Evolutionary conservation across 2,888 invertebrate species (phyloP), one percentile per base, ranked within the genome.

Genomic region (Priocnemis perturbator): DNA sequence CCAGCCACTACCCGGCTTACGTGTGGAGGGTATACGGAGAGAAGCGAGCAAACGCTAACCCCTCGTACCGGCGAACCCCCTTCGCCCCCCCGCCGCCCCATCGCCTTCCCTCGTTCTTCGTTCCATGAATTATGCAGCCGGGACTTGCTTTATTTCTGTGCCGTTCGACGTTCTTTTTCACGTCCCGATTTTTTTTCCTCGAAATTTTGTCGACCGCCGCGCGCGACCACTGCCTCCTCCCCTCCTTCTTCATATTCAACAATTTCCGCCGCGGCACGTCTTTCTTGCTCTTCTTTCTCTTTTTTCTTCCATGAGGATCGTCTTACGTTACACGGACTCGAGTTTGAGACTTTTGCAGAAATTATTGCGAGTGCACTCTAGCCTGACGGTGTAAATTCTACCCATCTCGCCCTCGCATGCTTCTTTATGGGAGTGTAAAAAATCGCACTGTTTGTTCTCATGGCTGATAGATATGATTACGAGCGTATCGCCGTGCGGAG

Each of bases 121-220:
- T 58, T 69, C 74, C 78, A 83, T 85, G 83, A 85, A 85, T 85
- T 84, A 84, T 81, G 80, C 76, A 80, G 75, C 69, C 70, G 67
- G 67, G 71, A 73, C 74, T 74, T 64, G 74, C 66, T 78, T 78
- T 78, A 78, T 78, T 74, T 67, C 60, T 71, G 60, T 67, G 64
- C 64, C 57, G 37, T 37, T 37, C 37, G 7, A 11, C 37, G 4
- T n/a, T 15, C 53, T 21, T 53, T 53, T 60, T 60, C 17, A 45
- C 17, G n/a, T 3, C 26, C 48, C 26, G 47, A 23, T 60, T 23
- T 47, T 48, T 48, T 21, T 47, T 23, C 59, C 20, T 45, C n/a
- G 14, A 60, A n/a, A 21, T 7, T n/a, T 4, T 17, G 5, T 11
- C 45, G 20, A 14, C 30, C 14, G 37, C 37, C 5, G 30, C 19